Conservation (phyloP, 1,140 invertebrate species). For the Conus ventricosus region DNA sequence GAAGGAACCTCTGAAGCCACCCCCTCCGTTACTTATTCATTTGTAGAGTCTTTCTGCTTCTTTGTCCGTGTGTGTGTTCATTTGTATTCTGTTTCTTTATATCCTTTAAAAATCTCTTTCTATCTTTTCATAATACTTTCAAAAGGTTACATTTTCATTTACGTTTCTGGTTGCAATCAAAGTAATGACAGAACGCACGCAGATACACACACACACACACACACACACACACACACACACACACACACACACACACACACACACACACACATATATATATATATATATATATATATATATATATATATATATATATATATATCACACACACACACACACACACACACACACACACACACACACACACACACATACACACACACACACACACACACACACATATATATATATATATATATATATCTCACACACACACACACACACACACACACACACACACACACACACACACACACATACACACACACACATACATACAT, state of each 20-base stretch:
- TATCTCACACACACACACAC: background rate
- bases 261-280: background rate
- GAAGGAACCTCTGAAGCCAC: too few relatives aligned
- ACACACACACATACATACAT: background rate
- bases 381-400: background rate
- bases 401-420: too few relatives aligned
- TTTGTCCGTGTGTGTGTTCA: too few relatives aligned
- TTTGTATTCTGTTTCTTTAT: too few relatives aligned
- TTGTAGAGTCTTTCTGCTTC: too few relatives aligned
- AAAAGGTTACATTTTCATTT: too few relatives aligned
- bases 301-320: background rate
- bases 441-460: slow-evolving; percentile 3
- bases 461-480: background rate
- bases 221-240: background rate
- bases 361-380: background rate
- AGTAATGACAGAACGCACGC: background rate
- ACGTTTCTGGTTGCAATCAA: too few relatives aligned
- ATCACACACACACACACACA: too few relatives aligned
- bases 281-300: background rate
- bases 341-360: background rate
- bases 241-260: slow-evolving; percentile 7
- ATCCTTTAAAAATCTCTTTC: too few relatives aligned
- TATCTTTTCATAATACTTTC: too few relatives aligned
- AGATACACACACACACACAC: background rate
- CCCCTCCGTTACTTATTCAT: too few relatives aligned